A percentile compares a stretch with the other conserved stretches of the same genome.
These are phyloP conservation scores for Carpatolechia fugitivella DNA, from an alignment of 2,888 invertebrate genomes.

Conservation along the genomic window DNA sequence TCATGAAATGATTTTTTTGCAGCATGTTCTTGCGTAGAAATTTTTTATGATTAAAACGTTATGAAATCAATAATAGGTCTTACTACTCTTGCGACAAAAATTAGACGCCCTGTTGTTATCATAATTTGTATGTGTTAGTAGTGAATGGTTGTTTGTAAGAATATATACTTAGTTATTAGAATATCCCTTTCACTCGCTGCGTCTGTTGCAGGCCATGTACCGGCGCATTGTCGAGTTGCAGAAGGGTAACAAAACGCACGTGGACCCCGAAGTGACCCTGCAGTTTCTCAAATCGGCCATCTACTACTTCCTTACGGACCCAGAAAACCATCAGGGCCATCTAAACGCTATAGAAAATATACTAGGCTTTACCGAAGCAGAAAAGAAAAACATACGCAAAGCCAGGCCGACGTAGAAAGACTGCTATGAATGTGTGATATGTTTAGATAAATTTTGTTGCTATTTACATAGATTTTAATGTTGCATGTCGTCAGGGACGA, in stretches of 20 bases:
- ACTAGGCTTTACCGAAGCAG: slow-evolving; percentile 90
- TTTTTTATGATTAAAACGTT: too few species aligned
- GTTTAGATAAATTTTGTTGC: slow-evolving; percentile 38
- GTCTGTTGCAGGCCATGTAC: slow-evolving; percentile 87
- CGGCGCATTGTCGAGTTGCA: slow-evolving; percentile 89
- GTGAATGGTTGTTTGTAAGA: too few species aligned
- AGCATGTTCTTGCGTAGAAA: too few species aligned
- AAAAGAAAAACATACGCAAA: slow-evolving; percentile 88
- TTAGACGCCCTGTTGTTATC: too few species aligned
- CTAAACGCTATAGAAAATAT: slow-evolving; percentile 95
- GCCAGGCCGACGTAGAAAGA: slow-evolving; percentile 75
- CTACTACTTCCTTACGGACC: slow-evolving; percentile 94
- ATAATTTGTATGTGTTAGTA: too few species aligned
- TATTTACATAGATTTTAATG: slow-evolving; percentile 49
- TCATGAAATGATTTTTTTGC: too few species aligned
- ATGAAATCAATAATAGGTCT: too few species aligned
- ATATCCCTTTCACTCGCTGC: slow-evolving; percentile 21
- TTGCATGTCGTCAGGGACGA: slow-evolving; percentile 45
- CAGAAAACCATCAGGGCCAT: slow-evolving; percentile 93
- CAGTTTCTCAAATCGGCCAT: slow-evolving; percentile 96
- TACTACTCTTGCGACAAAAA: too few species aligned
- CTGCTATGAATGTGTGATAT: slow-evolving; percentile 68
- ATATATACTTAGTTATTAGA: slow-evolving; percentile 22
- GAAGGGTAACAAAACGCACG: slow-evolving; percentile 82
- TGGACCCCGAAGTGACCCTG: slow-evolving; percentile 94